Evolutionary conservation across 2,797 vertebrate species (phyloP).

Genomic region (Saxicola maurus): DNA sequence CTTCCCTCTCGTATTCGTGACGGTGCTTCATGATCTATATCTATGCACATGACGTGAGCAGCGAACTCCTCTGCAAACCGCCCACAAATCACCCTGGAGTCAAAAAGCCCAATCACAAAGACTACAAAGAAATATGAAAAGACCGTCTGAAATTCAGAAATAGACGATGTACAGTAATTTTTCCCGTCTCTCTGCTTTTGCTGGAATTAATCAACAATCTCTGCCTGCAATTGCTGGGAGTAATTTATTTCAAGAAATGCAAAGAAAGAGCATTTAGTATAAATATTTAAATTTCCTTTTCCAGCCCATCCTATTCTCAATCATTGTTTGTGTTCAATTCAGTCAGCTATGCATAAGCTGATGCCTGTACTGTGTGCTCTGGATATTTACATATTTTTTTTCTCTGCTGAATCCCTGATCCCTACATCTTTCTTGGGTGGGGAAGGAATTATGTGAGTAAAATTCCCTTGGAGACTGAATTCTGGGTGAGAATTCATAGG

Average conservation of each 20-base stretch:
- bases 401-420: background rate
- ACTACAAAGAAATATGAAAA: constrained; percentile 83
- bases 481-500: background rate
- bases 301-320: constrained; percentile 44
- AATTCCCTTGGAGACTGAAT: background rate
- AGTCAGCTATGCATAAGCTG: constrained; percentile 31
- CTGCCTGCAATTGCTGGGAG: constrained; percentile 38
- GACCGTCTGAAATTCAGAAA: constrained; percentile 71
- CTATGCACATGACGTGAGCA: background rate
- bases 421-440: background rate
- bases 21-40: background rate
- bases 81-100: constrained; percentile 81
- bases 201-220: constrained; percentile 62
- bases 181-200: background rate
- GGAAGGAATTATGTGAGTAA: background rate
- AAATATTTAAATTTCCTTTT: constrained; percentile 59
- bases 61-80: constrained; percentile 24
- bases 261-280: constrained; percentile 53
- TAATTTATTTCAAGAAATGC: constrained; percentile 59
- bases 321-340: constrained; percentile 57
- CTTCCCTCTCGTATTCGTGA: background rate
- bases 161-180: constrained; percentile 25
- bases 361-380: constrained; percentile 14
- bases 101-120: constrained; percentile 83
- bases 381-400: constrained; percentile 46